Evolutionary conservation across 2,888 invertebrate species (phyloP), one percentile per base, ranked within the genome.

Genomic region (Fragum fragum): DNA sequence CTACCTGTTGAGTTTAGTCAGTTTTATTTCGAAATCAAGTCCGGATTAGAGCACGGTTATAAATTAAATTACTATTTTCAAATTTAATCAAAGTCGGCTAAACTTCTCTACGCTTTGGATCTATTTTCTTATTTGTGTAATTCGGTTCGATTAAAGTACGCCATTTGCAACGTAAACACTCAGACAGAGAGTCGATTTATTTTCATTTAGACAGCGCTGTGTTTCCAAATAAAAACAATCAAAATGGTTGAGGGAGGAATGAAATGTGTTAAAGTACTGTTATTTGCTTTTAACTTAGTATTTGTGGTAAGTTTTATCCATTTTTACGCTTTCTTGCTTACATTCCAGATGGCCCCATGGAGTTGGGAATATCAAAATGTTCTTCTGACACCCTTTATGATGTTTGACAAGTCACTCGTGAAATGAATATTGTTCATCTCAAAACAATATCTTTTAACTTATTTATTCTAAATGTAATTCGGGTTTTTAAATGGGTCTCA

Each of bases 181-280:
- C 29, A 18, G 28, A n/a, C 3, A 32, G 1, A 29, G 28, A 16
- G 3, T 42, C 36, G 21, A 23, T 66, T 66, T 42, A 5, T 18
- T 42, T 66, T 18, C n/a, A 42, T 61, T 61, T 2, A 5, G 29
- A 66, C 66, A 66, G 66, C 66, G 66, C 66, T 42, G 42, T 42
- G 26, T 36, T 3, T 23, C 18, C 18, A 14, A n/a, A 42, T 42
- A 18, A 73, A 70, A 80, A 42, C 72, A 47, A 39, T 69, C 85
- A 92, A 87, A 74, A 93, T 93, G 93, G 93, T 94, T 73, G 92
- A 93, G 81, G 93, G 93, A 74, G 93, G 93, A 86, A 94, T 94
- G 94, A 93, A 92, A 92, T 93, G 93, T 77, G 89, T 93, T 73
- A 94, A 93, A 84, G 88, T 90, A 52, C 82, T 94, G 28, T 86